phyloP scores from a whole-genome alignment of 2,113 vertebrate species.

The Argyrosomus japonicus region DNA sequence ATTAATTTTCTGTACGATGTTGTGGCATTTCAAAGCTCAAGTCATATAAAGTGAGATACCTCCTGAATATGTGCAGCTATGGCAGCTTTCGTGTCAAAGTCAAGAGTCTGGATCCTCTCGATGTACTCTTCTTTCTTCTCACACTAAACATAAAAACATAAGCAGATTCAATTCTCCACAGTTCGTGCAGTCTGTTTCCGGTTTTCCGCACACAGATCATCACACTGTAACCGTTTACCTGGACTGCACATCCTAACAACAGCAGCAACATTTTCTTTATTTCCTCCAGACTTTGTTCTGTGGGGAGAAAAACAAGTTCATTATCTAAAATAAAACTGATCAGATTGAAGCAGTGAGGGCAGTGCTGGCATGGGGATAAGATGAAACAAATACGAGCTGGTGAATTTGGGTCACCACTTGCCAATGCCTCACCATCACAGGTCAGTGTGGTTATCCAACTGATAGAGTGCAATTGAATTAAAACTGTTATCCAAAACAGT shows the following conservation, averaged over 20 bases:
- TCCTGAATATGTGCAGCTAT: constrained; percentile 96
- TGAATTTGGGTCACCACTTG: constrained; percentile 69
- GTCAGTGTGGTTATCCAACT: constrained; percentile 43
- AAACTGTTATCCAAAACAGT: not conserved
- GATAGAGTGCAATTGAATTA: constrained; percentile 52
- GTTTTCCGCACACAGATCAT: not conserved
- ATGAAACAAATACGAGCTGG: constrained; percentile 8
- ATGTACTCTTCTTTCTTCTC: constrained; percentile 96
- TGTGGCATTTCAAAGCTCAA: not conserved
- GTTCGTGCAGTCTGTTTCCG: not conserved
- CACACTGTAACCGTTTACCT: constrained; percentile 81
- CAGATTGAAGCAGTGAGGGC: constrained; percentile 9
- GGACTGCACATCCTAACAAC: constrained; percentile 94
- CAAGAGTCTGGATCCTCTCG: constrained; percentile 92
- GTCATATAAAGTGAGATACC: constrained; percentile 80
- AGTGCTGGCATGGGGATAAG: constrained; percentile 37
- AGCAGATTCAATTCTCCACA: constrained; percentile 6
- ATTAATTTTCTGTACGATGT: rapidly evolving
- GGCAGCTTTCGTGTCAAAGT: constrained; percentile 95
- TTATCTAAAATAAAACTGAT: constrained; percentile 16
- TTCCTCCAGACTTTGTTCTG: constrained; percentile 94
- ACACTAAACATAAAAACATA: constrained; percentile 85
- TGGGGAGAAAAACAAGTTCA: constrained; percentile 48
- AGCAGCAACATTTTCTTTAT: constrained; percentile 92
- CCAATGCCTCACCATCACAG: constrained; percentile 44